Conservation (phyloP, 2,113 vertebrate genomes). For the Perognathus longimembris region DNA sequence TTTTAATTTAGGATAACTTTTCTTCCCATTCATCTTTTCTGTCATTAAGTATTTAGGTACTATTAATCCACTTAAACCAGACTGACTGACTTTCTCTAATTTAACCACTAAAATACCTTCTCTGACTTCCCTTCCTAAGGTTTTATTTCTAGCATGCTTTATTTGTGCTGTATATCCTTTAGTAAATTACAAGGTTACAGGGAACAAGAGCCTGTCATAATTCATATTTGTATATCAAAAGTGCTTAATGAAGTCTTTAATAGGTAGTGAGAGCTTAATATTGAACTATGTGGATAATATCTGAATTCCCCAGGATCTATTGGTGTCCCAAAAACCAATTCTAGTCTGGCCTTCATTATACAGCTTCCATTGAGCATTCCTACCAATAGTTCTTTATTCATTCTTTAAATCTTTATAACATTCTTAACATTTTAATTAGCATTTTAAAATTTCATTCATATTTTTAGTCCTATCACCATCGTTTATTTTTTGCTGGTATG, state of each 20-base stretch:
- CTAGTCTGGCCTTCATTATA: neutral
- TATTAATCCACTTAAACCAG: neutral
- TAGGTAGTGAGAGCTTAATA: neutral
- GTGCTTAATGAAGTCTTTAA: neutral
- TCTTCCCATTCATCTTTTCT: neutral
- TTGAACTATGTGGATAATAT: neutral
- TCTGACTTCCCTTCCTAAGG: neutral
- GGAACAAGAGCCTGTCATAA: slow-evolving; percentile 7
- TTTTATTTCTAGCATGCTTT: neutral
- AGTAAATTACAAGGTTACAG: slow-evolving; percentile 37
- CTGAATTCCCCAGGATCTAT: neutral
- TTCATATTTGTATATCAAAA: slow-evolving; percentile 43
- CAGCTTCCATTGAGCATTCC: neutral
- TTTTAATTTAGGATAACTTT: neutral
- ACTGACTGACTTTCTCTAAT: neutral
- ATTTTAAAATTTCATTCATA: slow-evolving; percentile 39
- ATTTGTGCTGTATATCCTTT: neutral
- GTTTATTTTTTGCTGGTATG: neutral
- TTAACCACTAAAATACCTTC: neutral
- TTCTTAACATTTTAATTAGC: slow-evolving; percentile 30
- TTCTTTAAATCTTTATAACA: neutral
- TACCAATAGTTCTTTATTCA: neutral
- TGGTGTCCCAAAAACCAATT: slow-evolving; percentile 20
- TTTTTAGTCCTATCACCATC: slow-evolving; percentile 46
- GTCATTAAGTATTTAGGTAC: slow-evolving; percentile 25